phyloP scores from a whole-genome alignment of 2,797 vertebrate species.

The Lagodon rhomboides region DNA sequence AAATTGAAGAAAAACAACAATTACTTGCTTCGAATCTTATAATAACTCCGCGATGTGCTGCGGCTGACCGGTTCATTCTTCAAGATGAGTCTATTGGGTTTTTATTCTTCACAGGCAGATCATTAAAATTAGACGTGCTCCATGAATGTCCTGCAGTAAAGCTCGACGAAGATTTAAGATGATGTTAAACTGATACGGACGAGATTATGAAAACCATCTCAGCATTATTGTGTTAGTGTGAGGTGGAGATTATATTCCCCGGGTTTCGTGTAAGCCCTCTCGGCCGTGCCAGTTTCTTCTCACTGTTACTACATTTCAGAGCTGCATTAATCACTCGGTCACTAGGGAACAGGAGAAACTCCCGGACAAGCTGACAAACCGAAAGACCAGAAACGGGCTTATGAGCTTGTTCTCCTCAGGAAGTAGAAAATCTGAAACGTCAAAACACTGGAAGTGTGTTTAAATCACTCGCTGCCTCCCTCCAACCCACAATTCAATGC shows the following conservation, averaged over 20 bases:
- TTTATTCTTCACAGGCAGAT: conserved; percentile 16
- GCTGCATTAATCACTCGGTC: not conserved
- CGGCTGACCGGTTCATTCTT: not conserved
- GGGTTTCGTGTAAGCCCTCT: not conserved
- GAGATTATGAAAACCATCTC: conserved; percentile 10
- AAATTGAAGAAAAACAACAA: not conserved
- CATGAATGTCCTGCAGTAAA: conserved; percentile 7
- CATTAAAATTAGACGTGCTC: conserved; percentile 19
- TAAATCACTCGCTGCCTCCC: no score
- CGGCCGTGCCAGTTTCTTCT: not conserved
- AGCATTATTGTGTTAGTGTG: not conserved
- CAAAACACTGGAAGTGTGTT: no score
- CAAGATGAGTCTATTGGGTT: conserved; percentile 10
- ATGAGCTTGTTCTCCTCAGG: no score
- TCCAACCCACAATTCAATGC: no score
- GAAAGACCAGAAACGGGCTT: no score
- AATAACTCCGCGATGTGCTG: not conserved
- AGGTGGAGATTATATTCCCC: not conserved
- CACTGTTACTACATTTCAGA: not conserved
- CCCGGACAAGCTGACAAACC: no score
- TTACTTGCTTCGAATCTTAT: not conserved
- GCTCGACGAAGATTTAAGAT: not conserved
- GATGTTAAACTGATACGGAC: conserved; percentile 1
- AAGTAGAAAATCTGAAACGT: no score
- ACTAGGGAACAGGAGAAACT: not conserved